A percentile compares a stretch with the other conserved stretches of the same genome.
These are phyloP conservation scores for Mya arenaria DNA, from an alignment of 1,140 invertebrate species.

Conservation along the genomic window DNA sequence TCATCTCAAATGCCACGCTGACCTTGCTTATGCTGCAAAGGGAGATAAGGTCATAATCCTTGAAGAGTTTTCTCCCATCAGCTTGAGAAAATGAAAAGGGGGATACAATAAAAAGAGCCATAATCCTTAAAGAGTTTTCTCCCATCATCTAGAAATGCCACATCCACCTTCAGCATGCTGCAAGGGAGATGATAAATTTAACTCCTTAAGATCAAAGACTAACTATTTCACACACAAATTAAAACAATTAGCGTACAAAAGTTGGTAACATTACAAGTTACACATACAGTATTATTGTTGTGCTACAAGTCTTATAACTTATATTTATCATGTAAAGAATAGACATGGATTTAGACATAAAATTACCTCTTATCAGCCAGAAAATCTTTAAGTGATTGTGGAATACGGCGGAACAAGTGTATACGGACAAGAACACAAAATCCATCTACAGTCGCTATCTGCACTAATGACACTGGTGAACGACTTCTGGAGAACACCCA, in stretches of 20 bases:
- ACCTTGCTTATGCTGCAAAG: conserved; percentile 52
- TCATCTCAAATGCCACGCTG: no score
- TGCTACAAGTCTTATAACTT: neutral
- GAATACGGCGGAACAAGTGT: conserved; percentile 81
- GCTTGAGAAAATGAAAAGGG: no score
- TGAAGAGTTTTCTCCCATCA: conserved; percentile 86
- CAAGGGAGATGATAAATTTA: neutral
- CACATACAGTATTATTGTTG: neutral
- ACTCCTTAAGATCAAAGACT: neutral
- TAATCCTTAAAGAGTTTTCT: no score
- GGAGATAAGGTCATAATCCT: conserved; percentile 80
- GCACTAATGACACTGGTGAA: conserved; percentile 35
- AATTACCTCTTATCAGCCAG: conserved; percentile 80
- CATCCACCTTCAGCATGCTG: neutral
- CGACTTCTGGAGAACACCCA: conserved; percentile 41
- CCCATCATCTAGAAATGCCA: no score
- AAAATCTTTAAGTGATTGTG: conserved; percentile 83
- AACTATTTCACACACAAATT: neutral
- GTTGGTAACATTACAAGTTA: neutral
- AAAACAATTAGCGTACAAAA: neutral
- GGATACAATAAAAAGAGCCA: no score
- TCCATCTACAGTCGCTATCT: conserved; percentile 45
- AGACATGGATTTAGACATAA: neutral
- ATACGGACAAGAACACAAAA: conserved; percentile 40
- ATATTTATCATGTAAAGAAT: neutral